Percentiles rank a stretch among this genome's conserved stretches.
Conservation (phyloP, 2,888 invertebrate species). For the Pasiphila rectangulata region DNA sequence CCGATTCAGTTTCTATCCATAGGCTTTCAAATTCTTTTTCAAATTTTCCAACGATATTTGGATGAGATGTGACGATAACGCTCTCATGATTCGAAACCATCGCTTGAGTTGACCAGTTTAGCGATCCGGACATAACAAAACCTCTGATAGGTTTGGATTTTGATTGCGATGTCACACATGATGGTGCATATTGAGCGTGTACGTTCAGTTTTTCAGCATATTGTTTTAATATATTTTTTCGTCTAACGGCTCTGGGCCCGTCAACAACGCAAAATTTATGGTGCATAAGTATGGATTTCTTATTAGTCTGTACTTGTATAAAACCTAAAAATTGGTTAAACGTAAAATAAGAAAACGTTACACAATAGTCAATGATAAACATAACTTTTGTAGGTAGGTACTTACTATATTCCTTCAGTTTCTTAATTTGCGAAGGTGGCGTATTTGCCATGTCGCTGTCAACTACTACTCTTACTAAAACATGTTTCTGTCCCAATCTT, state of each 20-base stretch:
- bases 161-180: constrained; percentile 37
- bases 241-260: constrained; percentile 67
- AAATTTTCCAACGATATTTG: constrained; percentile 77
- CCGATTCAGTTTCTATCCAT: constrained; percentile 79
- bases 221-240: constrained; percentile 60
- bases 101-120: constrained; percentile 89
- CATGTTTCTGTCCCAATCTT: constrained; percentile 70
- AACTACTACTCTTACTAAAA: constrained; percentile 70
- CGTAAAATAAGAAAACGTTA: neutral
- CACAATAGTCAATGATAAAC: neutral
- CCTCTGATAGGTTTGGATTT: constrained; percentile 56
- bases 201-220: constrained; percentile 70
- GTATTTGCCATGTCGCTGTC: constrained; percentile 75
- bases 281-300: constrained; percentile 85
- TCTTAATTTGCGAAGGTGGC: constrained; percentile 72
- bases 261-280: constrained; percentile 90
- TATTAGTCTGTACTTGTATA: constrained; percentile 72
- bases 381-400: constrained; percentile 4
- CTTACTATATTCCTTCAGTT: constrained; percentile 72
- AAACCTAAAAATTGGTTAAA: constrained; percentile 53
- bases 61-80: constrained; percentile 83
- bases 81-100: constrained; percentile 87
- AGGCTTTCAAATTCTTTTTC: constrained; percentile 82
- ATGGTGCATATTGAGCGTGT: constrained; percentile 53
- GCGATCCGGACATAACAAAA: constrained; percentile 85